A percentile compares a stretch with the other conserved stretches of the same genome.
Conservation (phyloP, 2,797 vertebrate genomes). For the Rallus crepitans region DNA sequence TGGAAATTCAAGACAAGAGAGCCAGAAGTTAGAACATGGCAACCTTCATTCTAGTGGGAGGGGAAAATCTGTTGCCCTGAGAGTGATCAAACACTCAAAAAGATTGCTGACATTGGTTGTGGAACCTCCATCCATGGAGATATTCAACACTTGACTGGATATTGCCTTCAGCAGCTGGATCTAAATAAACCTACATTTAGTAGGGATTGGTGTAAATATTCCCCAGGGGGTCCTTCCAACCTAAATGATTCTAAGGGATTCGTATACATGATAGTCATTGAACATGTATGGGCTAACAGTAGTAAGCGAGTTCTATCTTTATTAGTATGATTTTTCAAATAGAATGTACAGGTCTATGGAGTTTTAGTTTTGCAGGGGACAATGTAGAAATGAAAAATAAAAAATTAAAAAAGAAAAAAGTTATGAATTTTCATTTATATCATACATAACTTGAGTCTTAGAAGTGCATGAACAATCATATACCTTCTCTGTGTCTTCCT, state of each 20-base stretch:
- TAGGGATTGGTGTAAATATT: neutral
- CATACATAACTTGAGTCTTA: neutral
- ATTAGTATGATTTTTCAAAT: neutral
- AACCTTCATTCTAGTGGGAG: neutral
- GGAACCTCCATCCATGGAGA: neutral
- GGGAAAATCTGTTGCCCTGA: neutral
- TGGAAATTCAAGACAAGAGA: neutral
- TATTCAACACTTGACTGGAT: accelerated
- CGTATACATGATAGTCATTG: neutral
- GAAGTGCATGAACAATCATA: neutral
- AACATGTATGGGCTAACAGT: neutral
- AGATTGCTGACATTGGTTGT: neutral
- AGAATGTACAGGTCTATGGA: neutral
- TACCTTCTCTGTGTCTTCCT: neutral
- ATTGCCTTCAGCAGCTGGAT: neutral
- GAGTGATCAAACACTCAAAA: neutral
- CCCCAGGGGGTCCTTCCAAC: neutral
- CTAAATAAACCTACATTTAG: neutral
- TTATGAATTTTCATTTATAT: neutral
- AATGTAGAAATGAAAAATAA: neutral
- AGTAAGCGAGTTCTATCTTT: neutral
- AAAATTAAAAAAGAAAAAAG: neutral
- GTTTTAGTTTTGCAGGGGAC: neutral
- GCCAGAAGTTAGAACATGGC: neutral
- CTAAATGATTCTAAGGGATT: neutral